Evolutionary conservation across 2,888 invertebrate species (phyloP).

Genomic region (Thera obeliscata): DNA sequence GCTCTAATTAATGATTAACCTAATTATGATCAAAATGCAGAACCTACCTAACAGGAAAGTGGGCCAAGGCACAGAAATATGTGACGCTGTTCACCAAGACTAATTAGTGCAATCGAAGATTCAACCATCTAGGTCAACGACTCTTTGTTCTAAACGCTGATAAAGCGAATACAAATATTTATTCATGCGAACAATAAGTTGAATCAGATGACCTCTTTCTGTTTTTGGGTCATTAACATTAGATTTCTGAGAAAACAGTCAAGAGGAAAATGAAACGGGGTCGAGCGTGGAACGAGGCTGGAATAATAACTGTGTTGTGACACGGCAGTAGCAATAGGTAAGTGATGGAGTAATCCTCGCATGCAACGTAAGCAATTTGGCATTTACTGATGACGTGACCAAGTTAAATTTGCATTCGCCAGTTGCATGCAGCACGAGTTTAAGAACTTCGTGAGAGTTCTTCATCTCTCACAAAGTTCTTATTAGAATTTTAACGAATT

Average conservation of each 20-base stretch:
- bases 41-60: conserved; percentile 47
- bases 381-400: conserved; percentile 29
- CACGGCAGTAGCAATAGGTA: conserved; percentile 43
- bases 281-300: conserved; percentile 59
- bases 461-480: conserved; percentile 24
- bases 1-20: conserved; percentile 44
- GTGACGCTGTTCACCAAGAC: conserved; percentile 67
- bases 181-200: conserved; percentile 39
- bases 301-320: conserved; percentile 59
- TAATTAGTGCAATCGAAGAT: conserved; percentile 56
- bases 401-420: conserved; percentile 32
- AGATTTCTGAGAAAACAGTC: conserved; percentile 65
- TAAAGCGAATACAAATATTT: conserved; percentile 51
- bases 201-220: conserved; percentile 42
- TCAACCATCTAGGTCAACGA: conserved; percentile 73
- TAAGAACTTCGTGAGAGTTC: neutral
- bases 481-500: conserved; percentile 19
- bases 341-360: conserved; percentile 46
- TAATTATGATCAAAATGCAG: conserved; percentile 53
- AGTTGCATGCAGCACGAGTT: too few species aligned
- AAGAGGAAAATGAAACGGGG: conserved; percentile 71
- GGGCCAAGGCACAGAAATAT: conserved; percentile 66
- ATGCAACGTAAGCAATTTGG: conserved; percentile 38
- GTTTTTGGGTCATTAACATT: conserved; percentile 77
- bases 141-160: conserved; percentile 67